Evolutionary conservation across 2,888 invertebrate species (phyloP), one percentile per base, ranked within the genome.

Genomic region (Aplocera efformata): DNA sequence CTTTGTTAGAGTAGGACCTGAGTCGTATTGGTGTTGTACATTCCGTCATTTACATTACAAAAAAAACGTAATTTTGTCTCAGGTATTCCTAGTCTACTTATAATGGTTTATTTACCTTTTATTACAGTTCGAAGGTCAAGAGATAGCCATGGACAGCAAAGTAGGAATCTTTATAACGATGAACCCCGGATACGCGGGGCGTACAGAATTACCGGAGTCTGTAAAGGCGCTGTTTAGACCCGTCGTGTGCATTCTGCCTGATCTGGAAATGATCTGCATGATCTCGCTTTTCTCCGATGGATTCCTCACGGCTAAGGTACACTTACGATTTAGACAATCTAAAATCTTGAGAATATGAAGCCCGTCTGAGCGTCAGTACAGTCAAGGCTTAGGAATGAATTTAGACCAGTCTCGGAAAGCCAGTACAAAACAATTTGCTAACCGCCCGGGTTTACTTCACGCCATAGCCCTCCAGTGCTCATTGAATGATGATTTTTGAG

Each of bases 81-180:
- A n/a, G n/a, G n/a, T 25, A 9, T 35, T 22, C 17, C 10, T 28
- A 22, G 27, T 35, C 22, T 11, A 2, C 10, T 10, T 10, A 28
- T 6, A 11, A 13, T n/a, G 7, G 28, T 7, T 13, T 11, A n/a
- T n/a, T n/a, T n/a, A n/a, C 13, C 37, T 31, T 36, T 32, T 6
- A 20, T 10, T 67, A 1, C 63, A 95, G 94, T 96, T 96, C 74
- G 95, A 95, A 82, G 94, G 94, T 0, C 91, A 92, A 65, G 95
- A 96, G 69, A 96, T 97, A 45, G 88, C 82, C 5, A 77, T 98
- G 72, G 96, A 97, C 79, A 82, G 89, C 4, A 96, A 96, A 81
- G 94, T 97, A 8, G 97, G 97, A 0, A 94, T 98, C 48, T 98
- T 98, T 78, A 96, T 97, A 38, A 98, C 97, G 0, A 97, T 98